phyloP scores from a whole-genome alignment of 2,888 invertebrate genomes.

The Acrobasis suavella region DNA sequence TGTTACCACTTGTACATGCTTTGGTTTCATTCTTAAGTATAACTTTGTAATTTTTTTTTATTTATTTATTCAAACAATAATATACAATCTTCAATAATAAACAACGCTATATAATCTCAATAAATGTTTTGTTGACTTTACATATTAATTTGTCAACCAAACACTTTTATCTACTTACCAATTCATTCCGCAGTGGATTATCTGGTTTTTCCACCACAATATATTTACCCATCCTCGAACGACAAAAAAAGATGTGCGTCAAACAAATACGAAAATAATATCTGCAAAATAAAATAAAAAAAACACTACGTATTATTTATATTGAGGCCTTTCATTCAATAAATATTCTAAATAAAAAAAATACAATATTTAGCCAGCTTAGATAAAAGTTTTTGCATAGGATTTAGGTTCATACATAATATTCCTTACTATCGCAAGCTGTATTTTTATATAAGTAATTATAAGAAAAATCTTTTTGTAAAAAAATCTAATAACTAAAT shows the following conservation, averaged over 20 bases:
- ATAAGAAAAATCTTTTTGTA: no score
- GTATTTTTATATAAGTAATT: no score
- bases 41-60: no score
- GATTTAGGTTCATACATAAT: no score
- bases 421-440: no score
- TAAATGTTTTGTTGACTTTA: background rate
- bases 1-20: no score
- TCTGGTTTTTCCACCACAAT: background rate
- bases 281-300: slow-evolving; percentile 10
- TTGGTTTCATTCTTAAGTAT: background rate
- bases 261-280: background rate
- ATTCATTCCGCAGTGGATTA: background rate
- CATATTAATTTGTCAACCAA: background rate
- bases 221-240: slow-evolving; percentile 11
- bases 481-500: no score
- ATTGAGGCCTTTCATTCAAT: background rate
- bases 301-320: background rate
- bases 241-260: slow-evolving; percentile 16
- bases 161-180: background rate
- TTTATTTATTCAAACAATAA: no score
- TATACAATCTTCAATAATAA: no score
- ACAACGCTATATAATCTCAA: no score
- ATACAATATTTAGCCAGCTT: background rate
- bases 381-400: background rate
- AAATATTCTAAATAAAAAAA: background rate